Conservation (phyloP, 2,888 invertebrate genomes). For the Dysmachus trigonus region DNA sequence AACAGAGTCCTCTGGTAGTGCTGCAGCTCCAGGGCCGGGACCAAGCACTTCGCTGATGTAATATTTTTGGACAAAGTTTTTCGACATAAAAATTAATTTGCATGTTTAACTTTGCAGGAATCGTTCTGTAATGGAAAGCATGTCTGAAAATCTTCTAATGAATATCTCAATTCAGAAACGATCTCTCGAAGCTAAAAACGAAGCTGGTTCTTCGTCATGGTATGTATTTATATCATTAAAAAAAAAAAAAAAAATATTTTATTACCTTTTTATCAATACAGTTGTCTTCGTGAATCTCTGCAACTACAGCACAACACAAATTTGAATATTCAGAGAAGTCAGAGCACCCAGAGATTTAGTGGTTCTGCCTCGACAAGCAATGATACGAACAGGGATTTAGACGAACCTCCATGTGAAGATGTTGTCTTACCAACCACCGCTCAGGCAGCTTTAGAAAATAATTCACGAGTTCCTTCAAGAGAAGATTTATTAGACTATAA, state of each 20-base stretch:
- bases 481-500: slow-evolving; percentile 31
- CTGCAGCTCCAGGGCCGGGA: background rate
- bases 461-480: background rate
- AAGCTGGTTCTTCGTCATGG: slow-evolving; percentile 61
- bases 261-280: slow-evolving; percentile 48
- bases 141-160: slow-evolving; percentile 63
- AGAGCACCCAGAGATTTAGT: slow-evolving; percentile 63
- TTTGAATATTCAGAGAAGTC: slow-evolving; percentile 64
- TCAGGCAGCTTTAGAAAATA: background rate
- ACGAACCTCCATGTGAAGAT: slow-evolving; percentile 52
- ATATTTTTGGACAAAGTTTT: background rate
- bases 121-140: slow-evolving; percentile 64
- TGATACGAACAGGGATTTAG: slow-evolving; percentile 52
- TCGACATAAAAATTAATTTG: background rate
- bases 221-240: slow-evolving; percentile 48
- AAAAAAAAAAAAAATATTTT: background rate
- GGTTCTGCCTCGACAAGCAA: slow-evolving; percentile 46
- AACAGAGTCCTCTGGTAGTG: slow-evolving; percentile 59
- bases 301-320: slow-evolving; percentile 64
- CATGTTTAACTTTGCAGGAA: slow-evolving; percentile 54
- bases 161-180: slow-evolving; percentile 65
- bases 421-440: background rate
- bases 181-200: slow-evolving; percentile 59
- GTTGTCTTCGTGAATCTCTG: slow-evolving; percentile 63
- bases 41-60: slow-evolving; percentile 43